Base-by-base conservation (phyloP, 1,140 invertebrate species). In the Octopus bimaculoides region DNA sequence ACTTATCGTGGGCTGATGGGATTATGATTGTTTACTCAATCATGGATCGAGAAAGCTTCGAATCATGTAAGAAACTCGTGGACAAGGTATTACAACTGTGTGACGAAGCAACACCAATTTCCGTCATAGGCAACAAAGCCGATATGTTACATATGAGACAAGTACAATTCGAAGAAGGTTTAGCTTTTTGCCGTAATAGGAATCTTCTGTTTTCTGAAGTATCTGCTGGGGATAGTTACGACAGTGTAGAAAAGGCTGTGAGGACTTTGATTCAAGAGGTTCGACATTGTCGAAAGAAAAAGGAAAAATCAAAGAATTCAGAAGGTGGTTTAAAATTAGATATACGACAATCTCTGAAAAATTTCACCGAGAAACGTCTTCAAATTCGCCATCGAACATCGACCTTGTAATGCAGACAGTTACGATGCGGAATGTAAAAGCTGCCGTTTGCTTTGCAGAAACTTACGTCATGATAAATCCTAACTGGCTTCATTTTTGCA, bases 111-210 rank as follows among this genome's bases (percentile, higher is more conserved):
- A 97, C 88, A 97, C 97, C 97, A 8, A 97, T 98, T 94, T 91
- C 98, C 8, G 94, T 99, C 91, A 96, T 98, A n/a, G 97, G 96
- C 71, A 99, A 99, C 87, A 99, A 99, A 89, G 94, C 95, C 77
- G 97, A 99, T 91, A 91, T 99, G 17, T 83, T 87, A n/a, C 86
- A 87, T 80, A 75, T 84, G 71, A 82, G 86, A 54, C 73, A 78
- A 14, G 84, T 87, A 5, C 79, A 81, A 2, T 78, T 81, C 52
- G 78, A 81, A 10, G 86, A 86, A 41, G 82, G 81, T 5, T 78
- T 82, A 0, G 77, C 83, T 41, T 84, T 85, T 73, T 82, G 82
- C 76, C 81, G 77, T 0, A 85, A 87, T 53, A 85, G 83, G 54
- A 85, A 86, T 41, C 83, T 83, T 53, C 77, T 84, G 55, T 86